A percentile compares a stretch with the other conserved stretches of the same genome.
phyloP scores from a whole-genome alignment of 2,888 invertebrate species.

The Eupithecia abbreviata region DNA sequence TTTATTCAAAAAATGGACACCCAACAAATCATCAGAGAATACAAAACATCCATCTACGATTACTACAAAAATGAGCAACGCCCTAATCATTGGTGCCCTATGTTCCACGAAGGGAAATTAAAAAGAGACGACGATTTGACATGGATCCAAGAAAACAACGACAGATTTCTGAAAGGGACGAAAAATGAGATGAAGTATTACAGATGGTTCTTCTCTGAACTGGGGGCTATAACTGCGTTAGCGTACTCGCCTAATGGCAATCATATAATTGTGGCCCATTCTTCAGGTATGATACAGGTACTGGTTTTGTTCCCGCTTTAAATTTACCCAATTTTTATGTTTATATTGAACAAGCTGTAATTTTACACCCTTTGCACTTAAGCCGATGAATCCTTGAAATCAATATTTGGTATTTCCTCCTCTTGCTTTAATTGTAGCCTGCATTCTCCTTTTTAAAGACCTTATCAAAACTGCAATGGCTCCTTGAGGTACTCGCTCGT shows the following conservation, averaged over 20 bases:
- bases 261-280: constrained; percentile 73
- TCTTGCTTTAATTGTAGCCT: too few species aligned
- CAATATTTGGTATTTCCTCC: too few species aligned
- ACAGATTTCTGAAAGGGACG: constrained; percentile 60
- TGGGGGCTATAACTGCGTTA: constrained; percentile 67
- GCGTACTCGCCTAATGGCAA: constrained; percentile 73
- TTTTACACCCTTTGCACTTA: too few species aligned
- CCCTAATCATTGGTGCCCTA: constrained; percentile 65
- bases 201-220: constrained; percentile 66
- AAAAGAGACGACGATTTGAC: constrained; percentile 46
- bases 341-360: too few species aligned
- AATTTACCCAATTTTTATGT: too few species aligned
- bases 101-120: constrained; percentile 57
- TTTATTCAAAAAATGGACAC: constrained; percentile 48
- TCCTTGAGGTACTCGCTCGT: too few species aligned
- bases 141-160: constrained; percentile 63
- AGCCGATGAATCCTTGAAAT: too few species aligned
- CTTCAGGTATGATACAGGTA: constrained; percentile 81
- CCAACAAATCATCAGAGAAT: constrained; percentile 56
- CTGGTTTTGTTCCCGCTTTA: constrained; percentile 19
- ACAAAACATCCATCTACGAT: constrained; percentile 48
- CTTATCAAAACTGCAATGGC: too few species aligned
- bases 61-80: constrained; percentile 59
- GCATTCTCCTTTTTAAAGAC: too few species aligned
- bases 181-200: constrained; percentile 61